Base-by-base conservation (phyloP, 1,140 invertebrate species). In the Scaptomyza graminum region DNA sequence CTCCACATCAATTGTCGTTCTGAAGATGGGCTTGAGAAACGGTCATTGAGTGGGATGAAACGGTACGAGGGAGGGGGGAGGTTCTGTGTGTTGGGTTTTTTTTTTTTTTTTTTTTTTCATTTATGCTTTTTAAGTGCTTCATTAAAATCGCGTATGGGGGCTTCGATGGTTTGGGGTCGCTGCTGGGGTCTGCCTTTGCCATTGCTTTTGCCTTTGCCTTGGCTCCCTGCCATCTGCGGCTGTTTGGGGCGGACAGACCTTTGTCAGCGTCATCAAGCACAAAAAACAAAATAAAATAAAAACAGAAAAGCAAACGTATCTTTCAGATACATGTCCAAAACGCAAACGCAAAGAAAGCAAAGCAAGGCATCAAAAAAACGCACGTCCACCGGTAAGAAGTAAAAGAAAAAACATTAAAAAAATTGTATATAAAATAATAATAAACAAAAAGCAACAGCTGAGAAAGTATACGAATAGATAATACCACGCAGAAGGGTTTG, bases 71-170 rank as follows among this genome's bases (percentile, higher is more conserved):
- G 60, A 43, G 18, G 3, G 12, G 64, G 34, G 8, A 39, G 34
- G 52, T n/a, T 63, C 47, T 47, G n/a, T 50, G 51, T 60, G 57
- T 76, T 88, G 83, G 83, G 78, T 61, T 88, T 85, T 87, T 87
- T 3, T 22, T 22, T 85, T 87, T 87, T 3, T 22, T 22, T 22
- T 22, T 22, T 83, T 87, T 87, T 87, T 87, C 76, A 83, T 87
- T 87, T 87, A 83, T 87, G 83, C 79, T 88, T 87, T 87, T 88
- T 88, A 87, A 87, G 83, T 83, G 83, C 83, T 87, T 87, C 83
- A 87, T 88, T 88, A 87, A 87, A 87, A 88, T 79, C 83, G 83
- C 83, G 82, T 88, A 88, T 74, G 83, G 31, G 31, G 31, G 70
- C 74, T 47, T 64, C 66, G 18, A 22, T 22, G 72, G 67, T 46